Percentiles rank a stretch among this genome's conserved stretches.
Conservation (phyloP, 30 jellyfish, hydroid and myxozoan genomes). For the Aurelia aurita complex sp. Pacific region DNA sequence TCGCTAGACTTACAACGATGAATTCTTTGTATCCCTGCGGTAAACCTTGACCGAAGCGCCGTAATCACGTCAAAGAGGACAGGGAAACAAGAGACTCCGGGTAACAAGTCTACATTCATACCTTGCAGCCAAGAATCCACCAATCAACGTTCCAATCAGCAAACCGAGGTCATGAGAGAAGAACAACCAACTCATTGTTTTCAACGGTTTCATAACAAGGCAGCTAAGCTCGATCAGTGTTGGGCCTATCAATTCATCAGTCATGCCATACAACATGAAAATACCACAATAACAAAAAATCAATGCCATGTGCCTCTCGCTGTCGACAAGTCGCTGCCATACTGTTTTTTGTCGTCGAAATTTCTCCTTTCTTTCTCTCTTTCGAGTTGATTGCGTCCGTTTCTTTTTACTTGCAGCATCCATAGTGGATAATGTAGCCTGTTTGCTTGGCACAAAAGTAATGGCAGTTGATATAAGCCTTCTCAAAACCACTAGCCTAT, state of each 20-base stretch:
- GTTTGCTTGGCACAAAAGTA: too few relatives aligned
- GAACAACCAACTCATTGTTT: slow-evolving; percentile 96
- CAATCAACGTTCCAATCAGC: slow-evolving; percentile 85
- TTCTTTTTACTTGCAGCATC: slow-evolving; percentile 25
- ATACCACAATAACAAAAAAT: slow-evolving; percentile 88
- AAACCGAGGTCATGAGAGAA: slow-evolving; percentile 95
- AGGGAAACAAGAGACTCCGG: too few relatives aligned
- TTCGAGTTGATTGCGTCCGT: slow-evolving; percentile 65
- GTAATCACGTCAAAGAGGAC: neutral
- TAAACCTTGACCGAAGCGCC: too few relatives aligned
- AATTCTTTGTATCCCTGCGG: too few relatives aligned
- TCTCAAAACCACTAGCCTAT: too few relatives aligned
- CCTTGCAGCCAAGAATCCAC: slow-evolving; percentile 91
- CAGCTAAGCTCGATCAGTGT: slow-evolving; percentile 95
- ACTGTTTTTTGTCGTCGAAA: slow-evolving; percentile 81
- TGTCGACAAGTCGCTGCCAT: slow-evolving; percentile 82
- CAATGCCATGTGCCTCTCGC: slow-evolving; percentile 87
- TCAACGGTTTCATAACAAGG: slow-evolving; percentile 81
- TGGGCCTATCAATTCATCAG: slow-evolving; percentile 95
- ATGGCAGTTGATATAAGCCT: too few relatives aligned
- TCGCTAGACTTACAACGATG: too few relatives aligned
- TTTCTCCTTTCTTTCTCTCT: slow-evolving; percentile 74
- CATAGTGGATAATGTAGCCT: neutral
- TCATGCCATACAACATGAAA: slow-evolving; percentile 92
- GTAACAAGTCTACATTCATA: too few relatives aligned